Percentiles rank a stretch among this genome's conserved stretches.
These are phyloP conservation scores for Drosophila sp. DNA, from an alignment of 1,140 invertebrate species.

Conservation along the genomic window DNA sequence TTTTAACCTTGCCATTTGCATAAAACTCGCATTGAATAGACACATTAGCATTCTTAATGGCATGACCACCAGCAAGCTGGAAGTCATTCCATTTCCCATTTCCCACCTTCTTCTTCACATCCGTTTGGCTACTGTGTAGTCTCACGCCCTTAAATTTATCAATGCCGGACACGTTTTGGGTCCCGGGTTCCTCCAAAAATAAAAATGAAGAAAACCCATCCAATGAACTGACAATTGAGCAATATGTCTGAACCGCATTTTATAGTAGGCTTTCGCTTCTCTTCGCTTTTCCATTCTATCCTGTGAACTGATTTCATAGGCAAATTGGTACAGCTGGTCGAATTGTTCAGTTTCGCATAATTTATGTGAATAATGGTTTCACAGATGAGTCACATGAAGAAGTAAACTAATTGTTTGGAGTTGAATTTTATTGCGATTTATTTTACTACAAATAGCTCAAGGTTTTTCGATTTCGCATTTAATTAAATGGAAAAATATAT, in stretches of 20 bases:
- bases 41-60: constrained; percentile 81
- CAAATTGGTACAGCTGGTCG: constrained; percentile 75
- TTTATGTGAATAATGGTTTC: background rate
- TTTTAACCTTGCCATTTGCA: constrained; percentile 80
- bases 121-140: constrained; percentile 14
- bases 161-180: constrained; percentile 74
- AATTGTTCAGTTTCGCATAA: constrained; percentile 47
- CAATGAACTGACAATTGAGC: constrained; percentile 76
- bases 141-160: constrained; percentile 70
- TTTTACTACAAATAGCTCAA: too few relatives aligned
- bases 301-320: constrained; percentile 52
- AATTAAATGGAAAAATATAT: too few relatives aligned
- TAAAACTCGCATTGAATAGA: constrained; percentile 79
- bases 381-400: background rate
- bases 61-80: constrained; percentile 42
- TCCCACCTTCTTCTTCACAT: constrained; percentile 2
- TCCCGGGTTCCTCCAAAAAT: constrained; percentile 28
- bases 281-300: constrained; percentile 2
- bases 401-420: background rate
- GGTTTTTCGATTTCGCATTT: too few relatives aligned
- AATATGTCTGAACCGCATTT: constrained; percentile 60
- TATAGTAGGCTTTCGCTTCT: constrained; percentile 18
- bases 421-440: too few relatives aligned
- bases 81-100: constrained; percentile 52
- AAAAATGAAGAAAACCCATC: constrained; percentile 17